Evolutionary conservation across 2,888 invertebrate genomes (phyloP).

Genomic region (Mamestra brassicae): DNA sequence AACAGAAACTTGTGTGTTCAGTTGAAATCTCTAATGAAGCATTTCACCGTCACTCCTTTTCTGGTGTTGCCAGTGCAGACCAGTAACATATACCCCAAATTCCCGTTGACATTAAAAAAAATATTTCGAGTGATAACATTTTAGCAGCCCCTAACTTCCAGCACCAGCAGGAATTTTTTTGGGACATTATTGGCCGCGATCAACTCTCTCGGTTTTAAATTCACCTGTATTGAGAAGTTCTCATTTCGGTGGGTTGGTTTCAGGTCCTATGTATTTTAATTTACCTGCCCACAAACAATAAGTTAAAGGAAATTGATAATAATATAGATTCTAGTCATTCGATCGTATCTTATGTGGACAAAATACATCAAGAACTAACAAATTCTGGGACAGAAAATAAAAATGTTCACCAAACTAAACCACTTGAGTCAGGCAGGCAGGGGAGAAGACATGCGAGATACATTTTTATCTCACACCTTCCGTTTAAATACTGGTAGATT

Average conservation of each 20-base stretch:
- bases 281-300: no score
- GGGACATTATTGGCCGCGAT: conserved; percentile 15
- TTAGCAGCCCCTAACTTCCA: neutral
- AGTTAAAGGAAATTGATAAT: neutral
- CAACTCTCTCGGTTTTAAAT: conserved; percentile 2
- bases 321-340: conserved; percentile 15
- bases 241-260: no score
- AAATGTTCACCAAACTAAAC: conserved; percentile 4
- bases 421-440: no score
- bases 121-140: conserved; percentile 3
- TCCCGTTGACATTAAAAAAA: neutral
- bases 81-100: conserved; percentile 5
- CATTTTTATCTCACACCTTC: no score
- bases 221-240: no score
- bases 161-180: no score
- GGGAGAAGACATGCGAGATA: neutral
- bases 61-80: conserved; percentile 7
- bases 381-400: conserved; percentile 41
- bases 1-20: conserved; percentile 23
- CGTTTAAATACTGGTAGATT: conserved; percentile 28
- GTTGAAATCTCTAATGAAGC: conserved; percentile 7
- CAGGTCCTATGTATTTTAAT: no score
- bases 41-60: conserved; percentile 6
- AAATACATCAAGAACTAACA: conserved; percentile 2
- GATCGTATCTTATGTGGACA: no score